Evolutionary conservation across 2,797 vertebrate genomes (phyloP), one percentile per base, ranked within the genome.

Genomic region (Adrianichthys oophorus): DNA sequence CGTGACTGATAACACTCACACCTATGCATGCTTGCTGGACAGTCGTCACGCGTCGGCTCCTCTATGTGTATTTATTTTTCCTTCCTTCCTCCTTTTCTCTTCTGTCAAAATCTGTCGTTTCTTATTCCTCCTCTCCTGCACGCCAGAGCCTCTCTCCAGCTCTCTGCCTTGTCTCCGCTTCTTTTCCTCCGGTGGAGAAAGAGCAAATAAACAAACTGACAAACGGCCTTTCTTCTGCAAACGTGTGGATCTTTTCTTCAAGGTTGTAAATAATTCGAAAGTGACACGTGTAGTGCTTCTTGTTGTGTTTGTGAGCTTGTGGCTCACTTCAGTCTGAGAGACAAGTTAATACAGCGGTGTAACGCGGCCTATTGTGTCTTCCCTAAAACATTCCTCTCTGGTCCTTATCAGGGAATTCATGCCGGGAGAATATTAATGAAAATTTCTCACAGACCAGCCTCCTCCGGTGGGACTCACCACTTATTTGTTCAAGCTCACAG

Each of bases 121-220:
- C 57, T 75, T 81, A 72, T 61, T 74, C 87, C 86, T 89, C 74
- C 80, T 73, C 63, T 74, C 86, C 86, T 89, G 89, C 90, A 91
- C 73, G 88, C 86, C 65, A 68, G 62, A 85, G 76, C 73, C 72
- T 68, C 48, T 66, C 78, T 76, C 59, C 55, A 5, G 61, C 55
- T 84, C 78, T 80, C 86, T 52, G 56, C 72, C 65, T 84, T 47
- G 74, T 72, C 83, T 80, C 60, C 74, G 74, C 73, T 65, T 79
- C 53, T 84, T 83, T 77, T 87, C 89, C 44, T 77, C 90, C 70
- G 70, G 74, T 85, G 88, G 87, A 79, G 84, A 91, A 87, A 85
- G 86, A 92, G 78, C 71, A 89, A 92, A 91, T 91, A 92, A 93
- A 93, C 83, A 86, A 88, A 90, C 78, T 73, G 81, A 90, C 85